A percentile compares a stretch with the other conserved stretches of the same genome.
Conservation (phyloP, 2,113 vertebrate species). For the Dipodomys ordii region DNA sequence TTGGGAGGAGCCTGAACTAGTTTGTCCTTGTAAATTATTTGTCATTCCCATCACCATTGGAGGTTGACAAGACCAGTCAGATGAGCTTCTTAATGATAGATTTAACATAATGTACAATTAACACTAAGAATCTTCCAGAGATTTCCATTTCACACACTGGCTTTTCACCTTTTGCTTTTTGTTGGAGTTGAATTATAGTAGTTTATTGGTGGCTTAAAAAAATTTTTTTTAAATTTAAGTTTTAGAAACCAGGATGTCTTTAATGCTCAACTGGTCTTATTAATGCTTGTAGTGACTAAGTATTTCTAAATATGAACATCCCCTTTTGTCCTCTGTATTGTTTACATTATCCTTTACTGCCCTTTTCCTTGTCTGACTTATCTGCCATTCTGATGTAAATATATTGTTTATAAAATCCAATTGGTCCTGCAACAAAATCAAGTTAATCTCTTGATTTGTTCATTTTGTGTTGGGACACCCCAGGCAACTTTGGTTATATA, state of each 20-base stretch:
- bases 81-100: neutral
- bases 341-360: neutral
- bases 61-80: neutral
- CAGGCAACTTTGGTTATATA: conserved; percentile 25
- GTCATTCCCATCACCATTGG: no score
- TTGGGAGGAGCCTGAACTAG: neutral
- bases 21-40: conserved; percentile 2
- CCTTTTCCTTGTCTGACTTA: neutral
- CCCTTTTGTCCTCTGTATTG: neutral
- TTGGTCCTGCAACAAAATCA: conserved; percentile 27
- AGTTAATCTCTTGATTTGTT: conserved; percentile 28
- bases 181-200: conserved; percentile 4
- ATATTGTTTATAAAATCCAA: neutral
- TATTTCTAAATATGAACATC: conserved; percentile 48
- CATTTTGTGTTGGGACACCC: conserved; percentile 11
- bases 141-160: neutral
- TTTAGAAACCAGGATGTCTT: neutral
- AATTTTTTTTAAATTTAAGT: neutral
- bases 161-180: conserved; percentile 21
- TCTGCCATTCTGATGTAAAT: conserved; percentile 24
- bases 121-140: neutral
- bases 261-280: no score
- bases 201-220: neutral
- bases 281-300: no score
- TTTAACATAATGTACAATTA: neutral